Evolutionary conservation across 2,797 vertebrate species (phyloP).

Genomic region (Sebastes oblongus): DNA sequence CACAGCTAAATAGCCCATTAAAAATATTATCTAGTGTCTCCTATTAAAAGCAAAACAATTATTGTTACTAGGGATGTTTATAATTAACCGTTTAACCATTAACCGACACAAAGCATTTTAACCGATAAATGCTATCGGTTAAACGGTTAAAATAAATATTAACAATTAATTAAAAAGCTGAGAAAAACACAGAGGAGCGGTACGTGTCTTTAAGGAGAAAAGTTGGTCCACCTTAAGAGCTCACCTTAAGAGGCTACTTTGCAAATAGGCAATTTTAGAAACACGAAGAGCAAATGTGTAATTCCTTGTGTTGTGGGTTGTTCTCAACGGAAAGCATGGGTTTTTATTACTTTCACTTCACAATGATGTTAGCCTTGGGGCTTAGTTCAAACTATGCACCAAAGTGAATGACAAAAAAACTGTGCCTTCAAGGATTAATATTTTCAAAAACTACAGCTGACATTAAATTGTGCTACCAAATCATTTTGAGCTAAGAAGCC

Average conservation of each 20-base stretch:
- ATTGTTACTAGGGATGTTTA: not conserved
- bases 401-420: not conserved
- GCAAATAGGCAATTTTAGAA: conserved; percentile 13
- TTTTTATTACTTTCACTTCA: conserved; percentile 1
- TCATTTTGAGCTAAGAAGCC: not conserved
- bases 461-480: not conserved
- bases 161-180: too few relatives aligned
- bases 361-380: not conserved
- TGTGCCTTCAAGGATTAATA: not conserved
- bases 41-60: not conserved
- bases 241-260: not conserved
- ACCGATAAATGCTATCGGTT: too few relatives aligned
- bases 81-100: too few relatives aligned
- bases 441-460: not conserved
- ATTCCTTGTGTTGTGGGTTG: not conserved
- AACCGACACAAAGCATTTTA: too few relatives aligned
- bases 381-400: not conserved
- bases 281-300: not conserved
- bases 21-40: conserved; percentile 3
- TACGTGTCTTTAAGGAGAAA: too few relatives aligned
- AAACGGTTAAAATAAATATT: too few relatives aligned
- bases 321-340: not conserved
- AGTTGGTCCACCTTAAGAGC: too few relatives aligned
- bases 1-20: not conserved
- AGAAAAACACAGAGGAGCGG: too few relatives aligned